phyloP scores from a whole-genome alignment of 2,888 invertebrate species.

The Sarcophaga rosellei region DNA sequence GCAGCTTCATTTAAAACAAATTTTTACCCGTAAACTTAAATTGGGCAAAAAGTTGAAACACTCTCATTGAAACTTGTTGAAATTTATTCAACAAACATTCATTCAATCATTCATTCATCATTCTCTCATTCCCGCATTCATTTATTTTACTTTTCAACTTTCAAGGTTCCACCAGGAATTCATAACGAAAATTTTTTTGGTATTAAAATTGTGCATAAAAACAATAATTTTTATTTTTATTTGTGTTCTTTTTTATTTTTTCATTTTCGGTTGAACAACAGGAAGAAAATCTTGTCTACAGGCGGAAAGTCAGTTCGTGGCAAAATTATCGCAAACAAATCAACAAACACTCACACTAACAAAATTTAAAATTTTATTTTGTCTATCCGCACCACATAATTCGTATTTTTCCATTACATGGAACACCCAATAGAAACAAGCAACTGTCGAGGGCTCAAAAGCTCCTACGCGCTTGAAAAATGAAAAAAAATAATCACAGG shows the following conservation, averaged over 20 bases:
- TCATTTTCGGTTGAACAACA: neutral
- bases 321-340: conserved; percentile 35
- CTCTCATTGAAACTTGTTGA: conserved; percentile 15
- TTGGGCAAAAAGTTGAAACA: neutral
- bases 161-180: conserved; percentile 42
- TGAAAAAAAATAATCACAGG: neutral
- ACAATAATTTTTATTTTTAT: conserved; percentile 5
- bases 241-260: conserved; percentile 13
- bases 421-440: neutral
- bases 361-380: neutral
- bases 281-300: conserved; percentile 24
- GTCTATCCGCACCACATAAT: too few species aligned
- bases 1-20: neutral
- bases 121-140: neutral
- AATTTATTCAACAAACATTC: conserved; percentile 32
- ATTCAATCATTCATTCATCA: neutral
- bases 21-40: neutral
- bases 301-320: conserved; percentile 39
- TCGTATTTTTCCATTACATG: too few species aligned
- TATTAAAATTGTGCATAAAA: conserved; percentile 1
- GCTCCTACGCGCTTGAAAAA: neutral
- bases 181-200: neutral
- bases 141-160: conserved; percentile 27
- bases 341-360: neutral
- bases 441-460: neutral